Evolutionary conservation across 2,113 vertebrate species (phyloP).

Genomic region (Zingel zingel): DNA sequence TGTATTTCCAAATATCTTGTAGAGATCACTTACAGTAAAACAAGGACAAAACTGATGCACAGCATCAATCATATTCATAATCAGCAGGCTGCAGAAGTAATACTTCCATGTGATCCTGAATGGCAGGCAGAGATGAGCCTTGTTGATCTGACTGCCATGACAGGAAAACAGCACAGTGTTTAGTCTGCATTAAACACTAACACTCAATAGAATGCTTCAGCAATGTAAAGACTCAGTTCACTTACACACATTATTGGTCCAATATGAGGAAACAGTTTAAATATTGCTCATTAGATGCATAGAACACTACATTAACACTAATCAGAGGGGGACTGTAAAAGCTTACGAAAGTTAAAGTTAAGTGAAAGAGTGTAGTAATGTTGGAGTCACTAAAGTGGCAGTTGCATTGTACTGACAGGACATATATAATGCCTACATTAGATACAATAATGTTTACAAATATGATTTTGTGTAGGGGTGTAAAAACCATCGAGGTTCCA

Average conservation of each 20-base stretch:
- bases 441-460: slow-evolving; percentile 2
- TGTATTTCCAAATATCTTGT: background rate
- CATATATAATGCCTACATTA: slow-evolving; percentile 4
- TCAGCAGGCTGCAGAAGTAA: slow-evolving; percentile 36
- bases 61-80: slow-evolving; percentile 51
- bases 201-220: slow-evolving; percentile 36
- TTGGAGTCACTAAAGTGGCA: slow-evolving; percentile 20
- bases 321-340: slow-evolving; percentile 4
- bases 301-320: slow-evolving; percentile 12
- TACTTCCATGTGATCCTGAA: slow-evolving; percentile 26
- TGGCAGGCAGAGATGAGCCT: slow-evolving; percentile 4
- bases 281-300: slow-evolving; percentile 38
- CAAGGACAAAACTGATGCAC: slow-evolving; percentile 52
- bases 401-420: slow-evolving; percentile 20
- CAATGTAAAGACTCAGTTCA: slow-evolving; percentile 38
- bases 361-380: background rate
- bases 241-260: slow-evolving; percentile 33
- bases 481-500: slow-evolving; percentile 10
- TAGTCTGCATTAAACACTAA: slow-evolving; percentile 27
- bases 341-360: background rate
- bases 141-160: background rate
- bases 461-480: background rate
- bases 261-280: slow-evolving; percentile 22
- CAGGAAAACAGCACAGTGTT: slow-evolving; percentile 6
- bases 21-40: slow-evolving; percentile 22